Percentiles rank a stretch among this genome's conserved stretches.
Conservation (phyloP, 2,113 vertebrate species). For the Irena cyanogastra region DNA sequence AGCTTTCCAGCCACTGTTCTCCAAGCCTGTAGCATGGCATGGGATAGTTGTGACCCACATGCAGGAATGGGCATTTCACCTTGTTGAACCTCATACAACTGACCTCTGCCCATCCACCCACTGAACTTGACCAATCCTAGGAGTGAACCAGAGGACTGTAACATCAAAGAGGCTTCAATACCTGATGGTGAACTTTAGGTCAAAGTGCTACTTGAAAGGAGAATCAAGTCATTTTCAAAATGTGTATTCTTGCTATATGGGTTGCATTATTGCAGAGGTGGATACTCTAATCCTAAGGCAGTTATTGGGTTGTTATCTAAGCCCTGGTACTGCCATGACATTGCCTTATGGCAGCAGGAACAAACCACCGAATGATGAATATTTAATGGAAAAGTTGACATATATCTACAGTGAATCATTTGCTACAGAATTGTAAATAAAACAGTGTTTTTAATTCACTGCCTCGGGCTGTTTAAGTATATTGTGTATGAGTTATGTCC, state of each 20-base stretch:
- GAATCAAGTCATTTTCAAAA: neutral
- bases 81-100: neutral
- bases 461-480: neutral
- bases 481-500: neutral
- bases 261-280: neutral
- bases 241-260: neutral
- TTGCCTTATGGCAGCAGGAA: neutral
- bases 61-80: neutral
- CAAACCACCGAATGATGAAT: neutral
- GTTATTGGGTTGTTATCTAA: neutral
- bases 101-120: neutral
- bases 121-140: neutral
- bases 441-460: slow-evolving; percentile 14
- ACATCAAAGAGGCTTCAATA: neutral
- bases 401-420: slow-evolving; percentile 5
- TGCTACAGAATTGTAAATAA: slow-evolving; percentile 42
- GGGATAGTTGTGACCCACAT: neutral
- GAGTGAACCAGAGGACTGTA: neutral
- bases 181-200: neutral
- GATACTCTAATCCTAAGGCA: neutral
- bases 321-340: neutral
- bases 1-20: neutral
- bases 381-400: neutral
- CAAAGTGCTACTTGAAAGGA: neutral
- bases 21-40: neutral